Base-by-base conservation (phyloP, 2,888 invertebrate species). In the Charanyca ferruginea region DNA sequence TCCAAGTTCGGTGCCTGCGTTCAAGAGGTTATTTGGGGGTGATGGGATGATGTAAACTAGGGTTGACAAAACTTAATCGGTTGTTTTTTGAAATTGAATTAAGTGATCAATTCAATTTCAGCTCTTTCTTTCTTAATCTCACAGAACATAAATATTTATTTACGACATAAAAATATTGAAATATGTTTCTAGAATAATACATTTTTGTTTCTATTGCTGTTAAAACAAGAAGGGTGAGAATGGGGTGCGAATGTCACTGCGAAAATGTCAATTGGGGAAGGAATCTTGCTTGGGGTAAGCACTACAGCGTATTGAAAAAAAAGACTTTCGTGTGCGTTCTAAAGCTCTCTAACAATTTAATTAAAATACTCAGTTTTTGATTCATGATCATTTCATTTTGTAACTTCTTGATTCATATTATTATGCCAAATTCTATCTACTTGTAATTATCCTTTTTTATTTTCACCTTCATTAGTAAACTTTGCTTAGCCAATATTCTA, bases 241-340 rank as follows among this genome's bases (percentile, higher is more conserved):
- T 73, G 18, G 68, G 68, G 68, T 68, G 74, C 66, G 8, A 11
- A 66, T 66, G 66, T 73, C 8, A 18, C 8, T 25, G 28, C 11
- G 41, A n/a, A 52, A 68, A 68, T 66, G n/a, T 73, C 42, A 73
- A 65, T 64, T 28, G 13, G 47, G 66, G 18, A 16, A 74, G 47
- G 20, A 52, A 5, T 51, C 52, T 73, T 18, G 52, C 41, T 52
- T 48, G 53, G 53, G 73, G 65, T 18, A 9, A 32, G 7, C 4
- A 38, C 25, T 28, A 38, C 4, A 28, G 38, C 6, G 9, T 16
- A 35, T 42, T 52, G 66, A 65, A 66, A 73, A 66, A 74, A 70
- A 73, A 48, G 3, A 38, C 48, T 42, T 52, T 35, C 47, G 28
- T 32, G 18, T 9, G 16, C 25, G 35, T 63, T 25, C 23, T 16